Evolutionary conservation across 1,140 invertebrate species (phyloP), one percentile per base, ranked within the genome.

Genomic region (Holotrichia oblita): DNA sequence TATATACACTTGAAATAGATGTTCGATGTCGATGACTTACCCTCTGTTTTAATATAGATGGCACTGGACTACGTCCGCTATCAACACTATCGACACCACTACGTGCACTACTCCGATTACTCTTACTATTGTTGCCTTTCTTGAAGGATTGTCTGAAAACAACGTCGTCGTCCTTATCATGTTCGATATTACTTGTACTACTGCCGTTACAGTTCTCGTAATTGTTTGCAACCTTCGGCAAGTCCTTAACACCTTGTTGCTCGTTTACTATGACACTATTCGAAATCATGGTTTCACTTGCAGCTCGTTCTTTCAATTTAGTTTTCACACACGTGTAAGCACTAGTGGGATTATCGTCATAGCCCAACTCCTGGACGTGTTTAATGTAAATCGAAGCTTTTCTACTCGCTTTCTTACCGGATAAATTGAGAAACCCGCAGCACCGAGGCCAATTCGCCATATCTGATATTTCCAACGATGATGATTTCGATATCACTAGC

Each of bases 361-460:
- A 9, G 8, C 22, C 22, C 22, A 69, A 34, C 17, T 69, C 61
- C 27, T 69, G 22, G 27, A 69, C 12, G 20, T 69, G 61, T 27
- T 20, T 69, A 9, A 22, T 34, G 12, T 69, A 69, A 24, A 69
- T 69, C n/a, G 61, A 69, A 6, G 61, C 61, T 7, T 48, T 48
- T 48, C 61, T 69, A 14, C 61, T n/a, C 0, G 22, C 20, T 55
- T 55, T 55, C 61, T 69, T 69, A 22, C 27, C 9, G 22, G 61
- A 69, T 48, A 48, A 6, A 48, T 17, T 48, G 10, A 69, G 12
- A 24, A 24, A 69, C 2, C 61, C 61, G 22, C 61, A 69, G 20
- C 61, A 69, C 61, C 27, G 61, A 27, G 61, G 27, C 61, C 61
- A 69, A 22, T 34, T 69, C 61, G 61, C 61, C 61, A 69, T 69